Base-by-base conservation (phyloP, 1,140 invertebrate species). In the Drosophila tropicalis region DNA sequence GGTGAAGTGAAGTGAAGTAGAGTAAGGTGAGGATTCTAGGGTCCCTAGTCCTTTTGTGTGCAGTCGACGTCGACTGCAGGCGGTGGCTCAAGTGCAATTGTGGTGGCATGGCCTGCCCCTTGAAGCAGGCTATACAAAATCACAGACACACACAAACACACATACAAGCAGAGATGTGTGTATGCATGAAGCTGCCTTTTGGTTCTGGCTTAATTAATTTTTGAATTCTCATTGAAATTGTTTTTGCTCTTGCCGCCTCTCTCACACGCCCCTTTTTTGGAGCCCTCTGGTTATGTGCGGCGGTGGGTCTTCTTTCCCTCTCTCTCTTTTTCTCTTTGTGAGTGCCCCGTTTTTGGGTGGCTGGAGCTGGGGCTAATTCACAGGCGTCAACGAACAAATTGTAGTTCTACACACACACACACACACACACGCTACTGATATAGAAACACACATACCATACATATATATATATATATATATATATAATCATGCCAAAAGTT, bases 161-260 rank as follows among this genome's bases (percentile, higher is more conserved):
- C 39, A 41, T 58, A 39, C 51, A 62, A n/a, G 6, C n/a, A 44
- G 2, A 15, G 9, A n/a, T 51, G 17, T 51, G 44, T 22, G 19
- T 51, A 22, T 51, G 19, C 19, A 17, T 58, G 12, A 36, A 58
- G 61, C 56, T 67, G 67, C 61, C 69, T 58, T 65, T 75, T 57
- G 55, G 71, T 58, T 51, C 73, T 74, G 72, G 76, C 70, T 87
- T 87, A 87, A 87, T 87, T 87, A 87, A 87, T 87, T 87, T 87
- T 87, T 73, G 80, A 79, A 79, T 79, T 71, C 73, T 69, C 84
- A 87, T 72, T 83, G 76, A 87, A 89, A 87, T 84, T 89, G 83
- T 83, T 87, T 86, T 76, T 82, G 79, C 67, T 36, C 40, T 55
- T 60, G 13, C 54, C 65, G 13, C 54, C 65, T 66, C 65, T 66